Evolutionary conservation across 2,888 invertebrate species (phyloP), one percentile per base, ranked within the genome.

Genomic region (Epinotia ramella): DNA sequence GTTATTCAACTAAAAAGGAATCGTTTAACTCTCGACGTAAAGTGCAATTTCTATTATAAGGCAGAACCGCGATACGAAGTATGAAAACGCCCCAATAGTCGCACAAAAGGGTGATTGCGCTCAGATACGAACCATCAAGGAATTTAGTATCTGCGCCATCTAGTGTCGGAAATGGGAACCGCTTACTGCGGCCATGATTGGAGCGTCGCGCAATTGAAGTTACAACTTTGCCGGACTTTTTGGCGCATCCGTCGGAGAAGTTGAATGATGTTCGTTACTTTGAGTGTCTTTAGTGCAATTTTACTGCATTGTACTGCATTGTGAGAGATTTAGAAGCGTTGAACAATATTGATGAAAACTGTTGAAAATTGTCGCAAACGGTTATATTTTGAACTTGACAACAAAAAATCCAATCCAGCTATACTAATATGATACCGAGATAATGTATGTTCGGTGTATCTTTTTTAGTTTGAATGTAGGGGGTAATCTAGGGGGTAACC

Each of bases 141-240:
- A 62, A 77, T 73, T 74, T 71, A 62, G 65, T 53, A 79, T 80
- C 86, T 88, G 81, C 88, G 91, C 90, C 94, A 94, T 93, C 94
- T 93, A 85, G 84, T 83, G 81, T 82, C 88, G 93, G 92, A 92
- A 92, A 92, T 91, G 83, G 86, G 89, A 85, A 93, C 86, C 90
- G 89, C 90, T 92, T 91, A 89, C 87, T 84, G 84, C 79, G 80
- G 81, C 82, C 80, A 82, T 85, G 88, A 88, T 88, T 88, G 87
- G 75, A 66, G 70, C 74, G 53, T n/a, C n/a, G 78, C 71, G 80
- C 81, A 82, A 77, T 57, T 24, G 77, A 79, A 80, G 73, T 79
- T 82, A 80, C 81, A 80, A 78, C 79, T 82, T 81, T 78, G 67
- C 72, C 74, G 77, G 78, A 71, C 68, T 71, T 60, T 62, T 33